Evolutionary conservation across 2,888 invertebrate species (phyloP), one percentile per base, ranked within the genome.

Genomic region (Nesidiocoris tenuis): DNA sequence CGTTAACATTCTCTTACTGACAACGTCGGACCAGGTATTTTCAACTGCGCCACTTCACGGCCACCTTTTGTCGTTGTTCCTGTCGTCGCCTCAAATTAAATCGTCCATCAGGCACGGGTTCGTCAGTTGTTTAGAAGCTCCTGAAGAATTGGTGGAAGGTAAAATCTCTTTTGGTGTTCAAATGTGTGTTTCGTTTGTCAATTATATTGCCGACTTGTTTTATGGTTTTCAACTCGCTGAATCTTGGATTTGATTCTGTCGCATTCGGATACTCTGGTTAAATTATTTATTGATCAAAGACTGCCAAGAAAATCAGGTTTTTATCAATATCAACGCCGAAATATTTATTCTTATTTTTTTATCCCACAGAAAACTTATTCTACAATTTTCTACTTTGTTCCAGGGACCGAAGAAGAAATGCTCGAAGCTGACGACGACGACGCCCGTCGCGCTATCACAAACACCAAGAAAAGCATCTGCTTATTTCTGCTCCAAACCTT

Each of bases 61-160:
- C 0, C 91, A 92, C 81, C 86, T 93, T 2, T 85, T 95, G 21
- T 90, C 90, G 54, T 88, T 92, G 72, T 89, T 94, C 77, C 87
- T 90, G 0, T 88, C 90, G 16, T 88, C 90, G 67, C 86, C 87
- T 67, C 85, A 86, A 39, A 84, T 86, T 0, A 85, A 87, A 59
- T 85, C 86, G 0, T 86, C 87, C 66, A 88, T 96, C 71, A 84
- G 91, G 22, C 90, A 91, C 81, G 91, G 93, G 0, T 96, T 96
- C 85, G 95, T 96, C 7, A 94, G 96, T 81, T 93, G 94, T 82
- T 83, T 96, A 71, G 96, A 96, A 81, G 88, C 88, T 54, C 87
- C 88, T 79, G 83, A 83, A 64, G 82, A 81, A 75, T 79, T 81
- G 25, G 75, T 80, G 21, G 79, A 85, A 83, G 79, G 74, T 64